Percentiles rank a stretch among this genome's conserved stretches.
Evolutionary conservation across 2,113 vertebrate species (phyloP).

Genomic region (Caranx ignobilis): DNA sequence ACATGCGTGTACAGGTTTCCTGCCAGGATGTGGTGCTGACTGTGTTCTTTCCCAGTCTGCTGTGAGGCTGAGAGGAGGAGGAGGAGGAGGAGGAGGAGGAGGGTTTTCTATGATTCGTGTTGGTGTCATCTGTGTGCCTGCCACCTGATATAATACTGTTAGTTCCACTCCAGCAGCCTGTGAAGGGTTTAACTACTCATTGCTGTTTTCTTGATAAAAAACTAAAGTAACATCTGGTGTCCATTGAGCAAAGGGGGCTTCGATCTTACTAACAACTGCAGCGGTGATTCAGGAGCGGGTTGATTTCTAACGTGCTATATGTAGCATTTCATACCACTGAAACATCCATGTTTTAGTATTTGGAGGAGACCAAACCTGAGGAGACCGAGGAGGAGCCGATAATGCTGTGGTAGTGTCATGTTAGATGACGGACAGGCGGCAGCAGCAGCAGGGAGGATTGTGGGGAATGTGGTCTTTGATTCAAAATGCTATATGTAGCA

Average conservation of each 20-base stretch:
- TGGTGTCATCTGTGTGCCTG: slow-evolving; percentile 74
- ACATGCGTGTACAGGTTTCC: slow-evolving; percentile 58
- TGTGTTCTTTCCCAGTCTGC: slow-evolving; percentile 47
- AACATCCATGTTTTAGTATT: neutral
- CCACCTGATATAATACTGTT: slow-evolving; percentile 59
- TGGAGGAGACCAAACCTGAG: slow-evolving; percentile 1
- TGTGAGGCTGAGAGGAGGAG: slow-evolving; percentile 33
- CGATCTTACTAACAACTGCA: slow-evolving; percentile 15
- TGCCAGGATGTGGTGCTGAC: slow-evolving; percentile 42
- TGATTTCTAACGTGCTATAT: slow-evolving; percentile 28
- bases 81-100: no score
- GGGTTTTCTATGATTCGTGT: slow-evolving; percentile 61
- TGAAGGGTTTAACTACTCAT: slow-evolving; percentile 25
- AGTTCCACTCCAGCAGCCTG: slow-evolving; percentile 32
- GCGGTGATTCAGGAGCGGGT: slow-evolving; percentile 10
- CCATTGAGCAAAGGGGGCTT: slow-evolving; percentile 16
- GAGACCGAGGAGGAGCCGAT: neutral
- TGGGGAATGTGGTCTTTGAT: slow-evolving; percentile 6
- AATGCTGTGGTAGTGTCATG: no score
- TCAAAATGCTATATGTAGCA: slow-evolving; percentile 29
- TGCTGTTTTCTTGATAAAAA: slow-evolving; percentile 15
- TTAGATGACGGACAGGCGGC: neutral
- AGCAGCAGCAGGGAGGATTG: neutral
- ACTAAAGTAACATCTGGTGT: slow-evolving; percentile 6
- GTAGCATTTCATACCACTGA: slow-evolving; percentile 53